A percentile compares a stretch with the other conserved stretches of the same genome.
phyloP scores from a whole-genome alignment of 1,140 invertebrate species.

The Anastatus disparis region DNA sequence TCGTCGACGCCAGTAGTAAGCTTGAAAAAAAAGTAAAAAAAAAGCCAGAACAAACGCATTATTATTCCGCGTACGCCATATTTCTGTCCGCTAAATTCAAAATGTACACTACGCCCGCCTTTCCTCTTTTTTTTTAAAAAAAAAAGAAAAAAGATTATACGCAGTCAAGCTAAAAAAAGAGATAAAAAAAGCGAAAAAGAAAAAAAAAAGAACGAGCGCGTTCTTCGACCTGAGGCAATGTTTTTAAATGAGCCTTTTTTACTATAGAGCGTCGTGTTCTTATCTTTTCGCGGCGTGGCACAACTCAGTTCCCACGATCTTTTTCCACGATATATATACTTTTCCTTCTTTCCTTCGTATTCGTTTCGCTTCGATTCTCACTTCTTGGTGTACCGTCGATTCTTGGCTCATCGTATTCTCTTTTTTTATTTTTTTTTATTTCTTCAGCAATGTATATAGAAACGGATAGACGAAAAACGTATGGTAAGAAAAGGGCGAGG shows the following conservation, averaged over 20 bases:
- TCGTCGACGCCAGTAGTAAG: neutral
- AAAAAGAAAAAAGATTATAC: neutral
- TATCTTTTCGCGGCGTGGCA: neutral
- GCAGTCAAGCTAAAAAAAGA: neutral
- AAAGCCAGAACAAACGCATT: neutral
- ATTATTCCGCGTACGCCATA: neutral
- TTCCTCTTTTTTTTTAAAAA: too few species aligned
- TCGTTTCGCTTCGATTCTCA: conserved; percentile 31
- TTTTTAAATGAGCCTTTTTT: conserved; percentile 41
- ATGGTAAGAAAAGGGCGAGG: neutral
- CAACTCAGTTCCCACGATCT: neutral
- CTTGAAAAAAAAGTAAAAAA: neutral
- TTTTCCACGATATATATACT: too few species aligned
- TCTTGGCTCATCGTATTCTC: neutral
- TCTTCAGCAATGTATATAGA: too few species aligned
- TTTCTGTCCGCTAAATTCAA: conserved; percentile 10
- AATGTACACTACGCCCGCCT: neutral
- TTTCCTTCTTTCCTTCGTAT: neutral
- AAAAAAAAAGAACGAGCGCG: neutral
- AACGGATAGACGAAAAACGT: neutral
- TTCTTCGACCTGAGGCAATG: conserved; percentile 28
- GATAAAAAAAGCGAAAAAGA: neutral
- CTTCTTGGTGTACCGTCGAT: conserved; percentile 2
- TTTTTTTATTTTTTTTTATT: too few species aligned
- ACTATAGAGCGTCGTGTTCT: conserved; percentile 3